Percentiles rank a stretch among this genome's conserved stretches.
Conservation (phyloP, 2,113 vertebrate genomes). For the Bujurquina vittata region DNA sequence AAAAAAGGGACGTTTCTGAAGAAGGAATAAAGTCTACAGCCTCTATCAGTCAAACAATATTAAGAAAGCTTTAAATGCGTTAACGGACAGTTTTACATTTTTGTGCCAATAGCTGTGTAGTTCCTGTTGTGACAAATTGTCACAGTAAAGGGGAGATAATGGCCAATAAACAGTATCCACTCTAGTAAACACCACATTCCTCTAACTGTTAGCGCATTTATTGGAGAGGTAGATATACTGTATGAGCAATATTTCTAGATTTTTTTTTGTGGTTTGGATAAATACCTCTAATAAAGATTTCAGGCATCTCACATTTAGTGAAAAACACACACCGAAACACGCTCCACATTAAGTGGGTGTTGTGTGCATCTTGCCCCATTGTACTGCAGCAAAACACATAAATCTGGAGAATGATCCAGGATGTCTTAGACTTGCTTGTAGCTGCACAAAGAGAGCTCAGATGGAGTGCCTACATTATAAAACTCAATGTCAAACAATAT, state of each 20-base stretch:
- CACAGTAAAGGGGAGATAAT: neutral
- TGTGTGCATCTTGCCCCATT: neutral
- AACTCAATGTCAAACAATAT: constrained; percentile 70
- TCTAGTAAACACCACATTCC: neutral
- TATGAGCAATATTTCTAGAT: neutral
- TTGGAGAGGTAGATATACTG: neutral
- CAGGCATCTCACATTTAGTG: neutral
- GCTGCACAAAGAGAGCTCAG: neutral
- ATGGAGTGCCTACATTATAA: constrained; percentile 14
- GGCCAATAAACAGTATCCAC: constrained; percentile 12
- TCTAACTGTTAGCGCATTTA: neutral
- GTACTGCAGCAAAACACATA: neutral
- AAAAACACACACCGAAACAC: neutral
- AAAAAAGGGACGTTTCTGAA: neutral
- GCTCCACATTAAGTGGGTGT: neutral
- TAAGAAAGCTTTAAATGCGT: constrained; percentile 8
- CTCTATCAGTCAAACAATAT: constrained; percentile 10
- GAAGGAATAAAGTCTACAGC: neutral
- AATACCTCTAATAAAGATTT: neutral
- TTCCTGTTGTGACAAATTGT: constrained; percentile 18
- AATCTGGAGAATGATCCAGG: neutral
- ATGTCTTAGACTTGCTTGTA: neutral
- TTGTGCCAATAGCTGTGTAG: neutral
- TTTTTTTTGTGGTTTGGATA: neutral
- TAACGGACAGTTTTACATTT: neutral